phyloP scores from a whole-genome alignment of 2,888 invertebrate genomes.

The Apantesis nais region DNA sequence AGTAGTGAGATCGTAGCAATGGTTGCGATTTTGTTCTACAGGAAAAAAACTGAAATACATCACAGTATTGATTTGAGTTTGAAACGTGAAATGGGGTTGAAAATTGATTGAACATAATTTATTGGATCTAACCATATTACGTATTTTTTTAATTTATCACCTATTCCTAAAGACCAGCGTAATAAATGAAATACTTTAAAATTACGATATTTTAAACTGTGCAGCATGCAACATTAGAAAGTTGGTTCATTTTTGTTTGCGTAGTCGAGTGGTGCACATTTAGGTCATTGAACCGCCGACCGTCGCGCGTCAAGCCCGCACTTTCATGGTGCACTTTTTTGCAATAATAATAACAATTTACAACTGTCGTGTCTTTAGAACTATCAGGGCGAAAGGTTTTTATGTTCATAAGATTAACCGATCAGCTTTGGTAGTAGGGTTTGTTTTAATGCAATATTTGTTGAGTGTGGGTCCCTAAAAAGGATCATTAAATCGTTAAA shows the following conservation, averaged over 20 bases:
- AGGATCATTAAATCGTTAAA: too few relatives aligned
- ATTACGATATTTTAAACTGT: slow-evolving; percentile 57
- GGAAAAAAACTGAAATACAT: background rate
- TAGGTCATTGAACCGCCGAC: slow-evolving; percentile 71
- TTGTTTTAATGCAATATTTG: too few relatives aligned
- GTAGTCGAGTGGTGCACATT: slow-evolving; percentile 72
- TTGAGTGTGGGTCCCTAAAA: too few relatives aligned
- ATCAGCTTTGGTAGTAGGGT: too few relatives aligned
- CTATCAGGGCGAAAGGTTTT: background rate
- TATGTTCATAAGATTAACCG: too few relatives aligned
- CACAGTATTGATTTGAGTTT: background rate
- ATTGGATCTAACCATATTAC: background rate
- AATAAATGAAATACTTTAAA: slow-evolving; percentile 33
- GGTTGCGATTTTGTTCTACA: too few relatives aligned
- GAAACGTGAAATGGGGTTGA: background rate
- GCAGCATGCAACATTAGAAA: slow-evolving; percentile 79
- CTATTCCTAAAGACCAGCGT: slow-evolving; percentile 8
- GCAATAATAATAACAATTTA: slow-evolving; percentile 36
- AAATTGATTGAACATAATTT: background rate
- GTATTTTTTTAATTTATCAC: background rate
- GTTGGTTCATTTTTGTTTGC: slow-evolving; percentile 73
- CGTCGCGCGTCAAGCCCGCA: slow-evolving; percentile 52
- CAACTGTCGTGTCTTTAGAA: slow-evolving; percentile 1
- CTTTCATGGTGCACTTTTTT: slow-evolving; percentile 65
- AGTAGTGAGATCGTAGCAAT: too few relatives aligned